Evolutionary conservation across 2,113 vertebrate species (phyloP), one percentile per base, ranked within the genome.

Genomic region (Turnix velox): DNA sequence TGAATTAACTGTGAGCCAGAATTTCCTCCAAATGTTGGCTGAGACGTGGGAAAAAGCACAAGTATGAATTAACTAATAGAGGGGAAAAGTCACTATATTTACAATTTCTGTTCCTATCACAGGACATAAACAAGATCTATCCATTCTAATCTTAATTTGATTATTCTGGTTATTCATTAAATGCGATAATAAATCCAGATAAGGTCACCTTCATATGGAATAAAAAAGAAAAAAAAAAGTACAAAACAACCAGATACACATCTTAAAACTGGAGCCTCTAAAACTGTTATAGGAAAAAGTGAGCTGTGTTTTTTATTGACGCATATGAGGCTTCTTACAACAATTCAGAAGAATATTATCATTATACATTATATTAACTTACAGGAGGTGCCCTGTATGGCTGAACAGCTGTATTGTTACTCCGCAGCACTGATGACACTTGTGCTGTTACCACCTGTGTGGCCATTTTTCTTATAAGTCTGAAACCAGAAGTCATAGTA

Each of bases 361-460:
- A 55, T 9, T 42, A 74, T 2, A 42, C 24, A 23, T 35, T 63
- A 48, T 14, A 67, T 3, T 40, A 90, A 97, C 98, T 97, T 97
- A 99, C 98, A 78, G 98, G 83, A 20, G 98, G 94, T 25, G 98
- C 97, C 97, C 98, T 96, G 49, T 97, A 95, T 61, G 98, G 99
- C 74, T 97, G 98, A 89, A 89, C 94, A 62, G 98, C 62, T 0
- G 97, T 91, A 23, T 94, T 97, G 65, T 97, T 98, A 65, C 96
- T 98, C 98, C 98, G 99, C 84, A 98, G 96, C 33, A 98, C 73
- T 14, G 99, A 98, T 66, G 99, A 98, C 97, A 99, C 98, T 82
- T 99, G 99, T 18, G 99, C 95, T 6, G 99, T 98, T n/a, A 99
- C 99, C 90, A 99, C 98, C 97, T 99, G 98, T 35, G 98, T 98